phyloP scores from a whole-genome alignment of 2,888 invertebrate genomes.

The Frankliniella intonsa region DNA sequence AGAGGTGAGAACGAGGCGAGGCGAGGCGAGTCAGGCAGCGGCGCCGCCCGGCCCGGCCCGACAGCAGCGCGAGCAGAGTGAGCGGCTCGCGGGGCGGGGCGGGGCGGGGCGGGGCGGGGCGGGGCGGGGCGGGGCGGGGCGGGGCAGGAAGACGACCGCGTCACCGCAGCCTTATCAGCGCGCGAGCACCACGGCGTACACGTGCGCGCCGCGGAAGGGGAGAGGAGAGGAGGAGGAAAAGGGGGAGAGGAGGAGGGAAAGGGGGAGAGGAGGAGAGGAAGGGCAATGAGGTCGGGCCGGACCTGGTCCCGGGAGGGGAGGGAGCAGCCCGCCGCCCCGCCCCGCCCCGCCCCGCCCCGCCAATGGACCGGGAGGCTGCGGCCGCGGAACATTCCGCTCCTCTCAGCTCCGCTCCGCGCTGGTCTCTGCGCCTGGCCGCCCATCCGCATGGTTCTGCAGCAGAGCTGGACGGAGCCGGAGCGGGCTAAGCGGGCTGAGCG shows the following conservation, averaged over 20 bases:
- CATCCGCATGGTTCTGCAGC: slow-evolving; percentile 30
- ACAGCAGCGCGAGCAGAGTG: background rate
- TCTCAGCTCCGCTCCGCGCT: background rate
- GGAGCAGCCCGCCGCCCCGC: slow-evolving; percentile 17
- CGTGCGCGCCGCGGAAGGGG: background rate
- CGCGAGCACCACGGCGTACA: no score
- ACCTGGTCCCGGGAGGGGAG: background rate
- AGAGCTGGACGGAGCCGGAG: slow-evolving; percentile 31
- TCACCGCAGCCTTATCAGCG: background rate
- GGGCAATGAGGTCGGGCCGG: slow-evolving; percentile 14
- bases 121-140: slow-evolving; percentile 31
- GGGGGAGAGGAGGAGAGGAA: slow-evolving; percentile 27
- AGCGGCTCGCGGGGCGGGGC: background rate
- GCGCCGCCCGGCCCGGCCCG: background rate
- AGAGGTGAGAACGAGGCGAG: background rate
- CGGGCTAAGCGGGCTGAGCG: no score
- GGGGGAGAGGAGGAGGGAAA: slow-evolving; percentile 22
- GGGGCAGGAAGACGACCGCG: slow-evolving; percentile 13
- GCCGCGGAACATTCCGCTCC: background rate
- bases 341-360: slow-evolving; percentile 2
- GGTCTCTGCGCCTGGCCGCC: slow-evolving; percentile 5
- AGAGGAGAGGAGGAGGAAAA: background rate
- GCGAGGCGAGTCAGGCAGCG: background rate
- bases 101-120: slow-evolving; percentile 28
- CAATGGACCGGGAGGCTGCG: slow-evolving; percentile 27